Conservation (phyloP, 2,113 vertebrate species). For the Genyomyrus donnyi region DNA sequence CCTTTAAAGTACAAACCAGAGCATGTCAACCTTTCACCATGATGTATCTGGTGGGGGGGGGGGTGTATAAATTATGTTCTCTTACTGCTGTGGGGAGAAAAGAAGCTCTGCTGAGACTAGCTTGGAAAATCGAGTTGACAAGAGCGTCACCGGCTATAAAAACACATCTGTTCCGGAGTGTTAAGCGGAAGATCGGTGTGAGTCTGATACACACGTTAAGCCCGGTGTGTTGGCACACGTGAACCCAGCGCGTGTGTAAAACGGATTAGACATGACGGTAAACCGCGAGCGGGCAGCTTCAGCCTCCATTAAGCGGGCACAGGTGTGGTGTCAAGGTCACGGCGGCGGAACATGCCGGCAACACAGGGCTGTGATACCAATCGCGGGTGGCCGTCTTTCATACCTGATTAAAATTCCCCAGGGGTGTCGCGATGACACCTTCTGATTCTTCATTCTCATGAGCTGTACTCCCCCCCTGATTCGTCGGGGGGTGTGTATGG, state of each 20-base stretch:
- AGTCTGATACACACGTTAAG: background rate
- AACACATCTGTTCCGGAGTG: background rate
- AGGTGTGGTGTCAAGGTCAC: background rate
- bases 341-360: too few species aligned
- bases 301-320: too few species aligned
- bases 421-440: background rate
- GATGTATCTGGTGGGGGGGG: background rate
- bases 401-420: background rate
- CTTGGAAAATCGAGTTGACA: background rate
- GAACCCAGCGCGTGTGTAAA: background rate
- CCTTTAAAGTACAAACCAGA: background rate
- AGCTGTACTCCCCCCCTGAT: background rate
- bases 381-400: background rate
- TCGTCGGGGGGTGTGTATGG: background rate
- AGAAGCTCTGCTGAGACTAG: background rate
- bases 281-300: background rate
- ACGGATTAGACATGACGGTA: background rate
- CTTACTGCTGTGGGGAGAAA: background rate
- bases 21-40: background rate
- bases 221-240: background rate
- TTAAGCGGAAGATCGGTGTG: background rate
- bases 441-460: background rate
- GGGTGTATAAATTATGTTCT: background rate
- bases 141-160: background rate
- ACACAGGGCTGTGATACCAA: background rate